Base-by-base conservation (phyloP, 2,113 vertebrate species). In the Clarias macrocephalus region DNA sequence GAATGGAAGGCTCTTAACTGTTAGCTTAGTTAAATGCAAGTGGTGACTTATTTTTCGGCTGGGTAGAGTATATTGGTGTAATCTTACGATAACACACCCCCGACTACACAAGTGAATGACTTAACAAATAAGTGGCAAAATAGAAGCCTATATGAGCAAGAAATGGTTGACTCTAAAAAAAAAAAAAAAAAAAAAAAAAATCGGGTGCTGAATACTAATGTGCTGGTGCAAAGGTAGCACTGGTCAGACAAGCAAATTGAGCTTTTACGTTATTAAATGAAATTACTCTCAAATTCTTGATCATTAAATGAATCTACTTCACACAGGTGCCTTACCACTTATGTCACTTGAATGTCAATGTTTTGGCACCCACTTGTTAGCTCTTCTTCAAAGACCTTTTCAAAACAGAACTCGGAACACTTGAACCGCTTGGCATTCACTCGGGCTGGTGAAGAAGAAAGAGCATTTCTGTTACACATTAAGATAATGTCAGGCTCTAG, bases 291-390 rank as follows among this genome's bases (percentile, higher is more conserved):
- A 73, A 88, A 88, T 83, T n/a, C 28, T 76, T 54, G 18, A 81
- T 62, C 72, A 30, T 80, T 73, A 81, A 81, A 37, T 37, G 42
- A 85, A 88, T 52, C 6, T 28, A 88, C 80, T 76, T 60, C 23
- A 73, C 42, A 59, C 66, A 77, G 18, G 21, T 82, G 52, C 75
- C 70, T 30, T 77, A 65, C 72, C 88, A 83, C 59, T 66, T 56
- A 68, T 77, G 57, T 70, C 84, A 83, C 56, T 79, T 60, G 48
- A 83, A 88, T 79, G 88, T 83, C 72, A 86, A 52, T 85, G 79
- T 68, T 88, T 30, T 82, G 79, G 66, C 87, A 77, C 18, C 70
- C 19, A 70, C 60, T 80, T 80, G 85, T 86, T 66, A 86, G 79
- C 76, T 33, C 52, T 66, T 80, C 76, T 59, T 70, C 52, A 60